Conservation (phyloP, 2,113 vertebrate species). For the Ellobius talpinus region DNA sequence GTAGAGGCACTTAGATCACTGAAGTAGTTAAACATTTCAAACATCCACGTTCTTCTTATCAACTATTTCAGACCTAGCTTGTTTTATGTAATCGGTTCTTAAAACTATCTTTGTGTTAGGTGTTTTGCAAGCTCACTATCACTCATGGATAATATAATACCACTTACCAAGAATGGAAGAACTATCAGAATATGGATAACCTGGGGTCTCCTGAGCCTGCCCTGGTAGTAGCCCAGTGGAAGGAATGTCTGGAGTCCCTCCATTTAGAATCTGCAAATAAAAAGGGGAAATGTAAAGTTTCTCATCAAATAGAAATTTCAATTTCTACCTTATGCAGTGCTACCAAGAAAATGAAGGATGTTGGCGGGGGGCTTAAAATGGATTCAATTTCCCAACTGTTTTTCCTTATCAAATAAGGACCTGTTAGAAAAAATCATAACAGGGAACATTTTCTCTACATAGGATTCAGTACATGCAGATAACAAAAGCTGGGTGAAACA, state of each 20-base stretch:
- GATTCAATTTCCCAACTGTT: neutral
- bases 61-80: conserved; percentile 51
- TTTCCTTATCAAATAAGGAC: conserved; percentile 8
- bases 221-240: conserved; percentile 92
- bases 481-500: conserved; percentile 46
- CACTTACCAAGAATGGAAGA: conserved; percentile 97
- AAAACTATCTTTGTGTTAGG: conserved; percentile 6
- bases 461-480: neutral
- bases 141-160: neutral
- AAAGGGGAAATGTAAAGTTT: conserved; percentile 1
- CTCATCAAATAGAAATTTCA: conserved; percentile 11
- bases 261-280: conserved; percentile 93
- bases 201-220: conserved; percentile 94
- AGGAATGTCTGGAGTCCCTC: conserved; percentile 95
- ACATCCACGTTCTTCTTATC: conserved; percentile 22
- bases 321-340: neutral
- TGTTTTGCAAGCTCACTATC: neutral
- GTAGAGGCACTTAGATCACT: neutral
- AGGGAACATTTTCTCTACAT: conserved; percentile 28
- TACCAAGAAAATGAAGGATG: conserved; percentile 45
- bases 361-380: neutral
- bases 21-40: conserved; percentile 35
- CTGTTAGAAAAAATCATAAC: conserved; percentile 8
- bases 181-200: conserved; percentile 96
- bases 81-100: conserved; percentile 25